Evolutionary conservation across 2,113 vertebrate species (phyloP).

Genomic region (Cromileptes altivelis): DNA sequence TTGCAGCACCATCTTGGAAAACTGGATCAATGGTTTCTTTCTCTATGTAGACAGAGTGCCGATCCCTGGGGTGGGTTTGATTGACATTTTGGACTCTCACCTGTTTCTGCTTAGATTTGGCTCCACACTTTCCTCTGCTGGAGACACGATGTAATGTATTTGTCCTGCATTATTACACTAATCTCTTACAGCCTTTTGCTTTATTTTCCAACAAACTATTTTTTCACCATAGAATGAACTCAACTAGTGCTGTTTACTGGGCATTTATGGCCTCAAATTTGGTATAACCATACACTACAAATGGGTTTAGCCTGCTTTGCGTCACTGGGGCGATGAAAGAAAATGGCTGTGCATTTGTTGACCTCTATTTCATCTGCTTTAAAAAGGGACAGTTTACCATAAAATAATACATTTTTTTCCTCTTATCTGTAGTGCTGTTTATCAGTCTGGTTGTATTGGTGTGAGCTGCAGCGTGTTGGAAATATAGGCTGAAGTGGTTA

Average conservation of each 20-base stretch:
- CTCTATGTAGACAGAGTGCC: not conserved
- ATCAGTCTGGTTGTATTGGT: too few relatives aligned
- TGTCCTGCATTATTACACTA: not conserved
- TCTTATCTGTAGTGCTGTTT: too few relatives aligned
- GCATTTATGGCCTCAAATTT: not conserved
- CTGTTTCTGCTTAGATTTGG: not conserved
- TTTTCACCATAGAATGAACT: not conserved
- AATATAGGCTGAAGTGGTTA: too few relatives aligned
- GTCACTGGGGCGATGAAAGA: not conserved
- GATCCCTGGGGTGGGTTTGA: not conserved
- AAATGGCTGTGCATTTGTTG: not conserved
- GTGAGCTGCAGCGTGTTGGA: too few relatives aligned
- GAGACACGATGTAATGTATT: not conserved
- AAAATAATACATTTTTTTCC: too few relatives aligned
- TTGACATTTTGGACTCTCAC: not conserved
- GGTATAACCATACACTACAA: not conserved
- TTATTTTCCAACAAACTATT: not conserved
- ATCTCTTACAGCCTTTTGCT: not conserved
- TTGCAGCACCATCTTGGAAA: conserved; percentile 5
- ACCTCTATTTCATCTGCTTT: not conserved
- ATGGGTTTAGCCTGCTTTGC: not conserved
- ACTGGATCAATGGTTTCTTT: not conserved
- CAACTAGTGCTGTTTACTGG: not conserved
- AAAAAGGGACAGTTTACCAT: not conserved
- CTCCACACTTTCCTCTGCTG: not conserved